Evolutionary conservation across 2,113 vertebrate species (phyloP).

Genomic region (Trematomus loennbergii): DNA sequence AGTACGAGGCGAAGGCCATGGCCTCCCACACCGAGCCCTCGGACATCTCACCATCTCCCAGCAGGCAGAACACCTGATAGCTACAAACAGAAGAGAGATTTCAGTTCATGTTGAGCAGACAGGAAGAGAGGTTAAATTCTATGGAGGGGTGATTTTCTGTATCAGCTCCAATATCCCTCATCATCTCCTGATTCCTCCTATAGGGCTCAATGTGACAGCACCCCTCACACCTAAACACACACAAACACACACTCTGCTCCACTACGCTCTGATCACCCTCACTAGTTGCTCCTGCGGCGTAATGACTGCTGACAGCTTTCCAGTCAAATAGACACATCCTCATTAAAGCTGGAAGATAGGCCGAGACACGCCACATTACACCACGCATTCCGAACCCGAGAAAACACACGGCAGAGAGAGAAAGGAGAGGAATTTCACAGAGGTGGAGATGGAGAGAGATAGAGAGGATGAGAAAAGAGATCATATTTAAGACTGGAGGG

Average conservation of each 20-base stretch:
- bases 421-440: constrained; percentile 34
- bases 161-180: constrained; percentile 14
- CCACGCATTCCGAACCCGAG: constrained; percentile 68
- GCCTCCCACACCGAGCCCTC: constrained; percentile 97
- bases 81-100: constrained; percentile 73
- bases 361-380: constrained; percentile 68
- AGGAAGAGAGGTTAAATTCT: not conserved
- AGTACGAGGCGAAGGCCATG: constrained; percentile 95
- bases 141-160: not conserved
- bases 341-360: constrained; percentile 73
- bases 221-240: constrained; percentile 46
- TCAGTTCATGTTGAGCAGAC: not conserved
- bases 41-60: constrained; percentile 94
- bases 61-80: constrained; percentile 92
- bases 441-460: constrained; percentile 18
- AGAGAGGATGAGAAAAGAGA: not conserved
- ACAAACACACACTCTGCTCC: constrained; percentile 12
- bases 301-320: constrained; percentile 83
- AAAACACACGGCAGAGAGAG: constrained; percentile 13
- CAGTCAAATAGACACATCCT: constrained; percentile 78
- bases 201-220: constrained; percentile 38
- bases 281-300: constrained; percentile 38
- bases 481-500: not conserved
- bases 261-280: constrained; percentile 30
- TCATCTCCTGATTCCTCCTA: constrained; percentile 5